phyloP scores from a whole-genome alignment of 1,140 invertebrate species.

The Nymphalis io region DNA sequence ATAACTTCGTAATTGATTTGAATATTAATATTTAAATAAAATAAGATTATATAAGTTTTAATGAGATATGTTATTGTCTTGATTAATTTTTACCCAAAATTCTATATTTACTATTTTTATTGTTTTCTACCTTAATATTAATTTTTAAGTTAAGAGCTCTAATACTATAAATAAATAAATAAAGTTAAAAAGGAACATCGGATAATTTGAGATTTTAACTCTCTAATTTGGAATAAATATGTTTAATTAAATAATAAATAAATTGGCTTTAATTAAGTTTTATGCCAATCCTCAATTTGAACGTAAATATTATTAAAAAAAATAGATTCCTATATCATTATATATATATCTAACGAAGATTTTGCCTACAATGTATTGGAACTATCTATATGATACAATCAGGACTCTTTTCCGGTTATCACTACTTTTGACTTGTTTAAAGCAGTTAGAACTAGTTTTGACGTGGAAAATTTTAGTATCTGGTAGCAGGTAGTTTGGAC shows the following conservation, averaged over 20 bases:
- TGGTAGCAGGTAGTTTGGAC: too few relatives aligned
- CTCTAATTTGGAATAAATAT: not conserved
- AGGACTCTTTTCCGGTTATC: too few relatives aligned
- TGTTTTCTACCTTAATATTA: not conserved
- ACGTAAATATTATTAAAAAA: not conserved
- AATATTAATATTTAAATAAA: too few relatives aligned
- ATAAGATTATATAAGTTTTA: too few relatives aligned
- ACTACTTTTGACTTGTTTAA: too few relatives aligned
- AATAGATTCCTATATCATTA: not conserved
- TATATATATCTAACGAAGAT: not conserved
- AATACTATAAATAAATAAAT: not conserved
- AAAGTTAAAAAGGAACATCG: not conserved
- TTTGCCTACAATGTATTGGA: not conserved
- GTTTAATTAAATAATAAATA: not conserved
- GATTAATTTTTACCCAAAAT: not conserved
- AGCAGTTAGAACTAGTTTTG: too few relatives aligned
- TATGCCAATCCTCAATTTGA: not conserved
- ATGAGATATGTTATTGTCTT: not conserved
- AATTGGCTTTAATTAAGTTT: not conserved
- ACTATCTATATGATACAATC: too few relatives aligned
- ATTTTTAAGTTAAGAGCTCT: not conserved
- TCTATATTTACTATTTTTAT: conserved; percentile 3
- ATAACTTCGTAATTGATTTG: too few relatives aligned
- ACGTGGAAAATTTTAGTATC: too few relatives aligned
- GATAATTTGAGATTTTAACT: not conserved